Evolutionary conservation across 2,113 vertebrate species (phyloP).

Genomic region (Megaceryle torquata): DNA sequence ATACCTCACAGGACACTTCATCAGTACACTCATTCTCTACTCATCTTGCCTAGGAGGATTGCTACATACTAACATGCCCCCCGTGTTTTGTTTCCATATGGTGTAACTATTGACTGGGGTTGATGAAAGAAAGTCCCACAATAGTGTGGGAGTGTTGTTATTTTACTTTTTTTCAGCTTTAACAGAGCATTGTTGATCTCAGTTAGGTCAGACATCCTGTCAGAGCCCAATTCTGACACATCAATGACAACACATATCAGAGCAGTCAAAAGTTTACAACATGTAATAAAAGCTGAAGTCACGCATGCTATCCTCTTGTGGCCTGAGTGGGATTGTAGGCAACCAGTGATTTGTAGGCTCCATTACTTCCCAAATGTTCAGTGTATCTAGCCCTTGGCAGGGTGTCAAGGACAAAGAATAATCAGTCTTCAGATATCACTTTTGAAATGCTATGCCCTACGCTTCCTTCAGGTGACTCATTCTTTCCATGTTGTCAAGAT

Average conservation of each 20-base stretch:
- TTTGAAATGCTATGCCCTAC: constrained; percentile 61
- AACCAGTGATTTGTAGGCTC: constrained; percentile 73
- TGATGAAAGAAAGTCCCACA: neutral
- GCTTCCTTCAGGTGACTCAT: constrained; percentile 74
- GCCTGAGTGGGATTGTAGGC: constrained; percentile 46
- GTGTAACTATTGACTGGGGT: neutral
- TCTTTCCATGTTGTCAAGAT: constrained; percentile 69
- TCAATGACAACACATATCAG: constrained; percentile 60
- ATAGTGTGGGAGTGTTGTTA: neutral
- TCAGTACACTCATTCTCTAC: neutral
- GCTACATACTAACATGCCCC: neutral
- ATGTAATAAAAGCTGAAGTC: constrained; percentile 70
- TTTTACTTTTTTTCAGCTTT: neutral
- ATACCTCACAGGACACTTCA: neutral
- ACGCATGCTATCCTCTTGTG: constrained; percentile 22
- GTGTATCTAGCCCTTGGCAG: constrained; percentile 73
- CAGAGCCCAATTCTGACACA: constrained; percentile 53
- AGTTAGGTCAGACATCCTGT: constrained; percentile 41
- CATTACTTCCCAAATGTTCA: constrained; percentile 71
- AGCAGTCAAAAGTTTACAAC: constrained; percentile 69
- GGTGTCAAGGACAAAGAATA: constrained; percentile 75
- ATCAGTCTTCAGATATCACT: constrained; percentile 73
- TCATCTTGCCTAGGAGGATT: neutral
- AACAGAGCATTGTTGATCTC: constrained; percentile 48
- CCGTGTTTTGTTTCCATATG: neutral